Percentiles rank a stretch among this genome's conserved stretches.
Evolutionary conservation across 23 tunicate genomes (phyloP).

Genomic region (Pegea sp.): DNA sequence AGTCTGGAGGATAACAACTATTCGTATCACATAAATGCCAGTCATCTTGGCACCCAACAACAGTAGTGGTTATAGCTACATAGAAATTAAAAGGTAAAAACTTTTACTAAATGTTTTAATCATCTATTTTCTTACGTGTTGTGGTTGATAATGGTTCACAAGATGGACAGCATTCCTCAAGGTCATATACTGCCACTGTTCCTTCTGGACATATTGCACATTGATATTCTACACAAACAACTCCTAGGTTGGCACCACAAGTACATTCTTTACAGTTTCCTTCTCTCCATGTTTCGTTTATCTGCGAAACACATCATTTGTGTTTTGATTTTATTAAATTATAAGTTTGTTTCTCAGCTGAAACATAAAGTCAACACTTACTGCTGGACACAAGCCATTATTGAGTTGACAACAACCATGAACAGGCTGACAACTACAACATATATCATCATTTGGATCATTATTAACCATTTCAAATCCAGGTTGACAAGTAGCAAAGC

Average conservation of each 20-base stretch:
- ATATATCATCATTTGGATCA: conserved; percentile 45
- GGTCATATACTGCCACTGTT: conserved; percentile 1
- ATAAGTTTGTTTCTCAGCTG: no score
- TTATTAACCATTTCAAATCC: conserved; percentile 72
- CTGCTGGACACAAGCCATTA: no score
- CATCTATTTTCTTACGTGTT: no score
- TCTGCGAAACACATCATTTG: no score
- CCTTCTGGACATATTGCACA: conserved; percentile 48
- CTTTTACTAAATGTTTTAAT: no score
- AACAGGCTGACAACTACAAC: conserved; percentile 58
- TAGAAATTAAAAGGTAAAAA: no score
- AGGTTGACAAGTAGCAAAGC: conserved; percentile 23
- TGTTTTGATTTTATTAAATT: no score
- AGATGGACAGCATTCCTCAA: conserved; percentile 43
- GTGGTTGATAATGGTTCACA: conserved; percentile 14
- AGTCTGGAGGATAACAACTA: no score
- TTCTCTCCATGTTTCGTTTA: conserved; percentile 46
- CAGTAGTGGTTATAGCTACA: no score
- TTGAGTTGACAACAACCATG: not conserved
- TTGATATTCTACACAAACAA: conserved; percentile 9
- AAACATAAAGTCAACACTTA: no score
- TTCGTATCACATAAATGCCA: no score
- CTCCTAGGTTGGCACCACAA: conserved; percentile 17
- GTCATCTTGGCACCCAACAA: no score
- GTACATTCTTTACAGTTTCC: conserved; percentile 23